Evolutionary conservation across 2,888 invertebrate species (phyloP).

Genomic region (Hyppa rectilinea): DNA sequence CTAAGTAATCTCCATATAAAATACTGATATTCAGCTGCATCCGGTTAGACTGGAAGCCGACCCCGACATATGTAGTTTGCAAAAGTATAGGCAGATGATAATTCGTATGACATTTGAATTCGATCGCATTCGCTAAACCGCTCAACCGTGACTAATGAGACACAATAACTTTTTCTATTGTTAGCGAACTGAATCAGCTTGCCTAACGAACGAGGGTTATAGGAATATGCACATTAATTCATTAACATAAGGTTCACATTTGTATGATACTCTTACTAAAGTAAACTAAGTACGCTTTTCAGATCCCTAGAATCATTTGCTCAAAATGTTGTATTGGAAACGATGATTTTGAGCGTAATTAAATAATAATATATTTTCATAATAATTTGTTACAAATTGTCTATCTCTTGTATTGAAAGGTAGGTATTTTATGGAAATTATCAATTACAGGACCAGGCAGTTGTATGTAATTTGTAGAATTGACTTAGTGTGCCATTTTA

Average conservation of each 20-base stretch:
- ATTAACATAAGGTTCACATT: not conserved
- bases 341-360: constrained; percentile 66
- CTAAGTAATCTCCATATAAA: too few species aligned
- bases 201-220: too few species aligned
- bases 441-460: constrained; percentile 78
- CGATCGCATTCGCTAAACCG: not conserved
- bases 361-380: constrained; percentile 78
- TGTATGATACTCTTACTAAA: constrained; percentile 1
- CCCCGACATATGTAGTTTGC: too few species aligned
- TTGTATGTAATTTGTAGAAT: constrained; percentile 63
- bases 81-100: too few species aligned
- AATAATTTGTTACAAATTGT: constrained; percentile 75
- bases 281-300: not conserved
- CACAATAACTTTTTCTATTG: too few species aligned
- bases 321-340: constrained; percentile 67
- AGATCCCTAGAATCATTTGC: constrained; percentile 62
- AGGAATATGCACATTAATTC: not conserved
- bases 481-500: constrained; percentile 75
- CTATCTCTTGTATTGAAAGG: constrained; percentile 74
- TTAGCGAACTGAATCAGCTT: too few species aligned
- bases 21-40: too few species aligned
- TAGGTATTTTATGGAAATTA: constrained; percentile 71
- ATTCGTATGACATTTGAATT: too few species aligned
- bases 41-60: too few species aligned
- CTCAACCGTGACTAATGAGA: too few species aligned